Conservation (phyloP, 2,797 vertebrate species). For the Microctenopoma steveboyesi region DNA sequence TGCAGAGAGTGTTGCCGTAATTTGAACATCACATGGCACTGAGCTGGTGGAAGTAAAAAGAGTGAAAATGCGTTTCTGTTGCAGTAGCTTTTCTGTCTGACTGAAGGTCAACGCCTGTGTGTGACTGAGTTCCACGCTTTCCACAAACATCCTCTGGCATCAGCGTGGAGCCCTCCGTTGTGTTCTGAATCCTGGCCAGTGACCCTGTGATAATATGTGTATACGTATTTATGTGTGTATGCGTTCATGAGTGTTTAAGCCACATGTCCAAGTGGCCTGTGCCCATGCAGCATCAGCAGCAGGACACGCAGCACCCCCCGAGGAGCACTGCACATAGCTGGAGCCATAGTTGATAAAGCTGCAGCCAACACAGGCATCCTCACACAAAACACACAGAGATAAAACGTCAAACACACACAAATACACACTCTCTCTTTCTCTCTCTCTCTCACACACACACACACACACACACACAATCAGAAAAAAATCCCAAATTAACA, state of each 20-base stretch:
- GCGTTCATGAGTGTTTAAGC: constrained; percentile 46
- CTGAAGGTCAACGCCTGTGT: constrained; percentile 41
- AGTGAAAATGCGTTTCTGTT: constrained; percentile 13
- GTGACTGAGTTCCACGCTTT: constrained; percentile 14
- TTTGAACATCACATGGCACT: constrained; percentile 18
- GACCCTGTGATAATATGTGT: constrained; percentile 31
- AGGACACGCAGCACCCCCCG: constrained; percentile 43
- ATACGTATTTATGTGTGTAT: constrained; percentile 12
- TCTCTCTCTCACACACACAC: background rate
- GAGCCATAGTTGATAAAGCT: constrained; percentile 70
- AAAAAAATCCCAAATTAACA: constrained; percentile 33
- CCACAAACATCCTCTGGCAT: constrained; percentile 53
- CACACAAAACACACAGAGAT: constrained; percentile 40
- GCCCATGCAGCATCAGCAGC: constrained; percentile 34
- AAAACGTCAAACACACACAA: constrained; percentile 38
- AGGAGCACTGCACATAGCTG: constrained; percentile 64
- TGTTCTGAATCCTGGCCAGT: constrained; percentile 44
- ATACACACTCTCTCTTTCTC: constrained; percentile 2
- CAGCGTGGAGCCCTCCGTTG: constrained; percentile 2
- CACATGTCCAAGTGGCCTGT: constrained; percentile 33
- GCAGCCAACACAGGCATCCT: constrained; percentile 56
- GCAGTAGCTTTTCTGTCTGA: constrained; percentile 15
- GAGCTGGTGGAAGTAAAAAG: constrained; percentile 11
- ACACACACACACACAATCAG: constrained; percentile 20
- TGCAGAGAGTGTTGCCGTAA: constrained; percentile 26